These are phyloP conservation scores for Enteromius argenteus DNA, from an alignment of 2,797 vertebrate genomes.

Conservation along the genomic window DNA sequence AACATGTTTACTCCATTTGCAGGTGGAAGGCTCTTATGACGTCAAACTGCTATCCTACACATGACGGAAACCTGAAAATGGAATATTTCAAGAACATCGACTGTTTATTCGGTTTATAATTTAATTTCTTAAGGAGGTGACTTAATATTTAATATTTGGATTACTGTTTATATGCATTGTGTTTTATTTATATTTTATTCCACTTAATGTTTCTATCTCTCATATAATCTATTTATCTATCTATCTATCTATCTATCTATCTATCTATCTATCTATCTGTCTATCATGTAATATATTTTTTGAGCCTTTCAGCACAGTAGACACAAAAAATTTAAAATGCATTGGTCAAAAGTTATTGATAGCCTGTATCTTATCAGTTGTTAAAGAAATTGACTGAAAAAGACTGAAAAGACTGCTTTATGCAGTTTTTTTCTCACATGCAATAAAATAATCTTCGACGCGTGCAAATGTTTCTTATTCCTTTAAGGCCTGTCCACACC, in stretches of 20 bases:
- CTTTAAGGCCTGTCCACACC: neutral
- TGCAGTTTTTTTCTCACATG: neutral
- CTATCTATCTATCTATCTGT: too few species aligned
- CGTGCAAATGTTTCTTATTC: neutral
- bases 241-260: too few species aligned
- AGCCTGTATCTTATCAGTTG: neutral
- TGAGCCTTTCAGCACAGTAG: neutral
- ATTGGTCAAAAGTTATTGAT: neutral
- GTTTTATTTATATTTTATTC: neutral
- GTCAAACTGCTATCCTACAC: conserved; percentile 90
- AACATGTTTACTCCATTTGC: conserved; percentile 43
- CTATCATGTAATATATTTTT: neutral
- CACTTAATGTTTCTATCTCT: neutral
- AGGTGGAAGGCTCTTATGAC: conserved; percentile 96
- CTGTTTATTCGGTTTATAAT: neutral
- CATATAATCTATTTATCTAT: too few species aligned
- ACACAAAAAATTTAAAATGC: neutral
- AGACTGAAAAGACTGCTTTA: neutral
- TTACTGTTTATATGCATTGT: neutral
- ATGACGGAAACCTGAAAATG: conserved; percentile 62
- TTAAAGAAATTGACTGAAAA: neutral
- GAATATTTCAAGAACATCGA: neutral
- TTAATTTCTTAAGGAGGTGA: neutral
- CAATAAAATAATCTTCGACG: conserved; percentile 1
- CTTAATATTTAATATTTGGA: neutral